These are phyloP conservation scores for Melanotus villosus DNA, from an alignment of 2,888 invertebrate species.

Conservation along the genomic window DNA sequence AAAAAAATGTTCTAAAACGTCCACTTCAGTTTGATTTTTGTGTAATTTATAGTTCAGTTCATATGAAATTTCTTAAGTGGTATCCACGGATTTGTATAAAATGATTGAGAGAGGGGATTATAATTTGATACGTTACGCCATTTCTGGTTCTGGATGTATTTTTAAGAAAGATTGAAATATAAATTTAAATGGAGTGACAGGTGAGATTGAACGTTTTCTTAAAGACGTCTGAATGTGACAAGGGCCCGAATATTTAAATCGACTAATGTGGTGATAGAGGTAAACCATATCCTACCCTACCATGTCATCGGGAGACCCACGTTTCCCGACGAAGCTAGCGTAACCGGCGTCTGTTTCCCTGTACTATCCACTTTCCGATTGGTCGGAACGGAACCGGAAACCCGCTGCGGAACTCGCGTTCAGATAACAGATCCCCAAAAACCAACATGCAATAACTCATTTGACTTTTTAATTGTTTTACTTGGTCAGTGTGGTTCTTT, in stretches of 20 bases:
- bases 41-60: too few relatives aligned
- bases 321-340: constrained; percentile 40
- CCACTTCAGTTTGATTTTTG: too few relatives aligned
- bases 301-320: constrained; percentile 40
- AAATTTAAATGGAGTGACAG: too few relatives aligned
- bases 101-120: too few relatives aligned
- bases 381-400: constrained; percentile 54
- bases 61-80: too few relatives aligned
- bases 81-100: too few relatives aligned
- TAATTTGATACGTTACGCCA: too few relatives aligned
- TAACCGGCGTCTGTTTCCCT: constrained; percentile 42
- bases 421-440: constrained; percentile 53
- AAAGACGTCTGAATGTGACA: not conserved
- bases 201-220: too few relatives aligned
- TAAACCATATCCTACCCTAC: constrained; percentile 47
- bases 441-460: constrained; percentile 56
- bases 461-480: constrained; percentile 56
- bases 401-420: constrained; percentile 51
- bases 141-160: too few relatives aligned
- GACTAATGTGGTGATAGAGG: constrained; percentile 35
- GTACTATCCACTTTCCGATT: constrained; percentile 48
- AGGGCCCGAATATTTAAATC: not conserved
- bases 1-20: too few relatives aligned
- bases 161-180: too few relatives aligned
- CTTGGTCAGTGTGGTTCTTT: constrained; percentile 38